phyloP scores from a whole-genome alignment of 1,140 invertebrate genomes.

The Vanessa atalanta region DNA sequence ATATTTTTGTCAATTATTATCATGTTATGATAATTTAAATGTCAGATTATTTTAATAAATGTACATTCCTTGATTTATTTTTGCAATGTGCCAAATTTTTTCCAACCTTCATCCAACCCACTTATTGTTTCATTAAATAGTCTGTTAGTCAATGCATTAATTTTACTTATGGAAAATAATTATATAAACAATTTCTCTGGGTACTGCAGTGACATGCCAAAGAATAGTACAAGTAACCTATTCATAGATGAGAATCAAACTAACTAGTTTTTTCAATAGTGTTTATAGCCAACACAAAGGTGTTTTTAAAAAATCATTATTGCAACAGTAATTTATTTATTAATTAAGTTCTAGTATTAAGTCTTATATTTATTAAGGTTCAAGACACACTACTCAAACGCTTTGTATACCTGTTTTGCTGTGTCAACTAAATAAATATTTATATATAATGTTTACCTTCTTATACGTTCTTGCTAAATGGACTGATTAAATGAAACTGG shows the following conservation, averaged over 20 bases:
- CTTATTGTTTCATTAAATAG: too few species aligned
- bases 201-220: slow-evolving; percentile 38
- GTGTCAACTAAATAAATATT: background rate
- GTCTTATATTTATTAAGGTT: background rate
- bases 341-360: slow-evolving; percentile 3
- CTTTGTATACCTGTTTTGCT: background rate
- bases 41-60: slow-evolving; percentile 18
- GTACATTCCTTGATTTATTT: slow-evolving; percentile 22
- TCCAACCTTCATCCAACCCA: too few species aligned
- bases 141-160: background rate
- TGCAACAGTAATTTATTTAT: slow-evolving; percentile 23
- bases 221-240: slow-evolving; percentile 27
- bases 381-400: background rate
- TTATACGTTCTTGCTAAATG: background rate
- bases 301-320: background rate
- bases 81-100: slow-evolving; percentile 31
- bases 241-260: background rate
- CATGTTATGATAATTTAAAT: slow-evolving; percentile 9
- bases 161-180: background rate
- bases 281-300: background rate
- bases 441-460: background rate
- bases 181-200: slow-evolving; percentile 1
- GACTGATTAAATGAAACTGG: background rate
- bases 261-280: background rate
- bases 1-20: slow-evolving; percentile 31